These are phyloP conservation scores for Taurulus bubalis DNA, from an alignment of 2,113 vertebrate genomes.

Conservation along the genomic window DNA sequence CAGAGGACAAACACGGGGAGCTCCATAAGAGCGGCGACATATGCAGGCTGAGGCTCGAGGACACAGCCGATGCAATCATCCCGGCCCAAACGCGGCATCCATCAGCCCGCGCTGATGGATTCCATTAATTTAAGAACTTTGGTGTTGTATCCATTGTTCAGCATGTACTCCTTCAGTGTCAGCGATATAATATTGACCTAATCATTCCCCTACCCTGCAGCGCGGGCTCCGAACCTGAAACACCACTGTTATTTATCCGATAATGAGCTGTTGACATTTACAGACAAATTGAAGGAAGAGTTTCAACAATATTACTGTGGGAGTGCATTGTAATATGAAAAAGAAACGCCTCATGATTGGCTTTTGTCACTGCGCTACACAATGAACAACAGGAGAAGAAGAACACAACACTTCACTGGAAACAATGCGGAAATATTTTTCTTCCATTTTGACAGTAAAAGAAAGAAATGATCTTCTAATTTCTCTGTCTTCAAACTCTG, in stretches of 20 bases:
- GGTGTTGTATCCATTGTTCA: constrained; percentile 57
- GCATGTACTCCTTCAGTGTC: constrained; percentile 58
- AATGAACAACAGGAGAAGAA: constrained; percentile 34
- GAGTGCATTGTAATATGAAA: constrained; percentile 25
- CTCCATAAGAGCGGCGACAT: constrained; percentile 36
- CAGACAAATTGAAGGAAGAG: constrained; percentile 63
- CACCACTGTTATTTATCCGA: constrained; percentile 61
- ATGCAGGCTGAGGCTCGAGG: constrained; percentile 45
- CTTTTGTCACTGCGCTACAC: neutral
- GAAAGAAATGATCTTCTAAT: neutral
- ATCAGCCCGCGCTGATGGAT: constrained; percentile 69
- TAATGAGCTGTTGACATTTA: constrained; percentile 78
- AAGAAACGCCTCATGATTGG: constrained; percentile 30
- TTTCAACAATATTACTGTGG: constrained; percentile 37
- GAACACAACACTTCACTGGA: constrained; percentile 47
- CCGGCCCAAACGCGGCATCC: constrained; percentile 48
- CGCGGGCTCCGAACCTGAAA: constrained; percentile 48
- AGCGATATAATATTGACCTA: constrained; percentile 72
- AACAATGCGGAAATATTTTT: neutral
- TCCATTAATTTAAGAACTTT: constrained; percentile 78
- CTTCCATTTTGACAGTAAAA: constrained; percentile 6
- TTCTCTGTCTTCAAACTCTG: neutral
- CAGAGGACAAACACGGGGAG: constrained; percentile 68
- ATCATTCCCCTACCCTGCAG: constrained; percentile 65
- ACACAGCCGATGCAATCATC: constrained; percentile 60